Evolutionary conservation across 2,113 vertebrate genomes (phyloP).

Genomic region (Oenanthe oenanthe): DNA sequence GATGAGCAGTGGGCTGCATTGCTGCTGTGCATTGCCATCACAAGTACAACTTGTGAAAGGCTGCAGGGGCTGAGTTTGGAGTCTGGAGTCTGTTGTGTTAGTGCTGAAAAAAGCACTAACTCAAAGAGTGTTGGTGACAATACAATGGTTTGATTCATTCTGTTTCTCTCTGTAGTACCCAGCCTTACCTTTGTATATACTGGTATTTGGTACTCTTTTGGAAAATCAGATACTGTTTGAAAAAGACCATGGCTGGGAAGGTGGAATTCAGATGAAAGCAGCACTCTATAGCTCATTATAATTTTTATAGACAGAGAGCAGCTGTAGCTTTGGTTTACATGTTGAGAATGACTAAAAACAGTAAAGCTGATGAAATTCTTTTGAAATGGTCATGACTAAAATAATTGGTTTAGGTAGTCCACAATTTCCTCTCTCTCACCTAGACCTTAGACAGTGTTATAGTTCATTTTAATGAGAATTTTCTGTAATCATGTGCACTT

Average conservation of each 20-base stretch:
- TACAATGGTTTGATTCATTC: background rate
- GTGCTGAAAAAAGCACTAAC: background rate
- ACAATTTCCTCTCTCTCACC: background rate
- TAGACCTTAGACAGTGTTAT: background rate
- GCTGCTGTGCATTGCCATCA: background rate
- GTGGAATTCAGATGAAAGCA: background rate
- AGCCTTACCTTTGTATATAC: background rate
- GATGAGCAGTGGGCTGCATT: accelerated
- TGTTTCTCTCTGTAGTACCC: background rate
- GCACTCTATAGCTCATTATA: background rate
- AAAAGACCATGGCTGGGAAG: background rate
- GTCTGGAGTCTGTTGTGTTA: background rate
- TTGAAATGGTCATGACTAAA: background rate
- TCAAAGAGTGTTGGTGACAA: background rate
- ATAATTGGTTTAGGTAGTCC: background rate
- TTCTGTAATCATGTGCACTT: background rate
- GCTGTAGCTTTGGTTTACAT: background rate
- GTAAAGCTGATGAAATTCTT: background rate
- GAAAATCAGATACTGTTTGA: background rate
- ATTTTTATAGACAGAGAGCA: background rate
- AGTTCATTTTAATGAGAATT: background rate
- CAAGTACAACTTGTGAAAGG: background rate
- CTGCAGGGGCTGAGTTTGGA: background rate
- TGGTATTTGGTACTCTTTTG: background rate
- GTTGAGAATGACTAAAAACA: background rate